Evolutionary conservation across 2,797 vertebrate species (phyloP), one percentile per base, ranked within the genome.

Genomic region (Gallirallus australis): DNA sequence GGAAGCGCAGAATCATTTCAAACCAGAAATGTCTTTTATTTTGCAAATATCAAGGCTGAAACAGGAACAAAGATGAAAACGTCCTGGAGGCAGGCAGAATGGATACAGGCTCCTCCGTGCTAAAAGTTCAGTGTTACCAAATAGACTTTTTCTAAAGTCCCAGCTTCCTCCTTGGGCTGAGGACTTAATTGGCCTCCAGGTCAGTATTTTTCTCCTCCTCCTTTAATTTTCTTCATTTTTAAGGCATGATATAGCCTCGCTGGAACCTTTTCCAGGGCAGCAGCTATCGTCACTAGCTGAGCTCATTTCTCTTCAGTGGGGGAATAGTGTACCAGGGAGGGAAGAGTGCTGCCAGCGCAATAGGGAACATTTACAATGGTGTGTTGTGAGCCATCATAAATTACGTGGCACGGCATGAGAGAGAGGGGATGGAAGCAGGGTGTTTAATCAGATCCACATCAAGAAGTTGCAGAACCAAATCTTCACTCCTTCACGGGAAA

Each of bases 41-140:
- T 94, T 88, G 82, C 85, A 93, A 96, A 86, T 94, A 71, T 53
- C 61, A 33, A 91, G 82, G 87, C 82, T 94, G 94, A 81, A 90
- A 71, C 65, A 59, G 0, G 91, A 94, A 85, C 68, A 88, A 60
- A 93, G 87, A 78, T 2, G 11, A 81, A 91, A 83, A 86, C 37
- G 70, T 90, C 93, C 90, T 2, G 4, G 81, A 75, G 91, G 90
- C 79, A 88, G 57, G 48, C 37, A 73, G 61, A 35, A 73, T 33
- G 45, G 71, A 66, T 64, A 9, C 1, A 72, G 21, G 47, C 27
- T 92, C 4, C 39, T 65, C 56, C 4, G 1, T 25, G 53, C 40
- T 53, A 18, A 66, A 66, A 83, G 66, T 65, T 78, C 47, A 48
- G 9, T 83, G 91, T 93, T 71, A 75, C 68, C 35, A 69, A 87